These are phyloP conservation scores for Heliconius himera DNA, from an alignment of 1,140 invertebrate species.

Conservation along the genomic window DNA sequence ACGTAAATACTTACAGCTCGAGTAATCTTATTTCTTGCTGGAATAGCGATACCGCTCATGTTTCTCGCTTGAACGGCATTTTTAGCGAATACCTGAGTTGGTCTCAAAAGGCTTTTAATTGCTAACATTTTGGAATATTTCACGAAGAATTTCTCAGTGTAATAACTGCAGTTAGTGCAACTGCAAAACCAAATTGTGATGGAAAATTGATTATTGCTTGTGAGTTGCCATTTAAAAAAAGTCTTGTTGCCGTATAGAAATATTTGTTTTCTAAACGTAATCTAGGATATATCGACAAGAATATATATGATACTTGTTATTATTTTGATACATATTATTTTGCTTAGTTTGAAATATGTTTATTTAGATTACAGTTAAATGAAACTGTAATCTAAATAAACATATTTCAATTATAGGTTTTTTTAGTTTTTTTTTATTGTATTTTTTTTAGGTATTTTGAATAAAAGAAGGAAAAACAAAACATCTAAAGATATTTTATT, in stretches of 20 bases:
- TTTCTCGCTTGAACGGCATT: conserved; percentile 64
- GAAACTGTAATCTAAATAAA: too few species aligned
- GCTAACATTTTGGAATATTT: conserved; percentile 58
- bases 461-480: too few species aligned
- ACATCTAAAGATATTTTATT: too few species aligned
- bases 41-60: conserved; percentile 60
- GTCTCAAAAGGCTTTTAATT: conserved; percentile 58
- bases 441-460: too few species aligned
- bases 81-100: conserved; percentile 53
- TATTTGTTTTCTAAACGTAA: not conserved
- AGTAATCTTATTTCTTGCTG: conserved; percentile 62
- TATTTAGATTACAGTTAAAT: too few species aligned
- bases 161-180: not conserved
- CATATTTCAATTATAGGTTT: too few species aligned
- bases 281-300: too few species aligned
- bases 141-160: not conserved
- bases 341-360: too few species aligned
- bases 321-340: too few species aligned
- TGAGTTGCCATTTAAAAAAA: not conserved
- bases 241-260: not conserved
- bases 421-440: too few species aligned
- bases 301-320: too few species aligned
- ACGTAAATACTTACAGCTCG: conserved; percentile 58
- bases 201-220: not conserved
- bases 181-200: not conserved